Evolutionary conservation across 2,113 vertebrate genomes (phyloP).

Genomic region (Holacanthus passer): DNA sequence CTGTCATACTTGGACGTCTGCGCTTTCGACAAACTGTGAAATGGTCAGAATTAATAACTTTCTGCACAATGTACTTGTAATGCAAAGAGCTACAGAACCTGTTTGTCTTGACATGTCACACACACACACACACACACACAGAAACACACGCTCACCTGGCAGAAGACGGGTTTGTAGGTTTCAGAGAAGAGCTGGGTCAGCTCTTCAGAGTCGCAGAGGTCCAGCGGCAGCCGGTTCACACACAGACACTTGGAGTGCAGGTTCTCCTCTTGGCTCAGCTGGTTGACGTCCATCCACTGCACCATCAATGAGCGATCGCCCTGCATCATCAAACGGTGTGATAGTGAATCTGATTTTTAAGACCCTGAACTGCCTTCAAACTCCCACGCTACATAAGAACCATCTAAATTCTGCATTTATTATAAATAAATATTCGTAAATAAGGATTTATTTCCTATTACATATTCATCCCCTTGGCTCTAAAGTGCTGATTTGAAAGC

Average conservation of each 20-base stretch:
- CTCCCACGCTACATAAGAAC: not conserved
- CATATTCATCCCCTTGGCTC: not conserved
- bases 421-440: not conserved
- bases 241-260: conserved; percentile 98
- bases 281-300: conserved; percentile 98
- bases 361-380: not conserved
- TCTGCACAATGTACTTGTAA: not conserved
- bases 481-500: not conserved
- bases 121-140: not conserved
- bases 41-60: not conserved
- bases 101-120: no score
- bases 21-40: not conserved
- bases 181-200: conserved; percentile 90
- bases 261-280: conserved; percentile 89
- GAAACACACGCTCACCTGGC: conserved; percentile 88
- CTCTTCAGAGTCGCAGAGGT: conserved; percentile 89
- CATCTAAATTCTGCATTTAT: not conserved
- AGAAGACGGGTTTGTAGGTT: conserved; percentile 93
- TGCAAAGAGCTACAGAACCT: not conserved
- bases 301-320: conserved; percentile 91
- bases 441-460: not conserved
- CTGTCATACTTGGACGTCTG: not conserved
- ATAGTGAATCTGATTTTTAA: not conserved
- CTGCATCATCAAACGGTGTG: conserved; percentile 52
- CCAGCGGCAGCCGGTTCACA: conserved; percentile 90